Base-by-base conservation (phyloP, 2,888 invertebrate genomes). In the Alcis repandata region DNA sequence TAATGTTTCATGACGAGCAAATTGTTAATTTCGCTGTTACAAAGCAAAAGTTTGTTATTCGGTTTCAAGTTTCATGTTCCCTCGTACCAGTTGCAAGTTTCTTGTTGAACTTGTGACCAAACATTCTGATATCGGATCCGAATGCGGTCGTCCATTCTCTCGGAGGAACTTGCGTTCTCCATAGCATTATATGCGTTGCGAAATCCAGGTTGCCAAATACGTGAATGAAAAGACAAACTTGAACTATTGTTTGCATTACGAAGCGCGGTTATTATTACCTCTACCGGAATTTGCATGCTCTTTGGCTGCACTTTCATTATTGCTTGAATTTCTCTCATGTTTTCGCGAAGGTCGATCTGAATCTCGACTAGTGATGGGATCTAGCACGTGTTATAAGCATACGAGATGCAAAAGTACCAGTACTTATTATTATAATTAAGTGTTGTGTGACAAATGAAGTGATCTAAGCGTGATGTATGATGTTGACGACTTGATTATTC, bases 341-440 rank as follows among this genome's bases (percentile, higher is more conserved):
- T 84, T 84, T 81, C 81, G 82, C 72, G 77, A 83, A 80, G 84
- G 79, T 78, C 77, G 77, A 66, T 61, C 62, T 63, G 46, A 67
- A 51, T 59, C 58, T 69, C 58, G 45, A 63, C 63, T 67, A 86
- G 88, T 87, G 85, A 88, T 88, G 88, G 80, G 84, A 83, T 86
- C 74, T 86, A 70, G 77, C 80, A 75, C 77, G 80, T 78, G 76
- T 72, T 72, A 71, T 69, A 64, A 74, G 61, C 69, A 62, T 27
- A 63, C 67, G 69, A 74, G 74, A 77, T 75, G 73, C 73, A 72
- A 70, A 52, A 63, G 69, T 76, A 73, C 75, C 58, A 83, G 80
- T 67, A 85, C 80, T 78, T 76, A 69, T 70, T 74, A 60, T 11
- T 68, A 11, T 6, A 27, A 4, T 45, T 69, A 40, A 67, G 61